These are phyloP conservation scores for Taeniopygia guttata DNA, from an alignment of 2,797 vertebrate genomes.

Conservation along the genomic window DNA sequence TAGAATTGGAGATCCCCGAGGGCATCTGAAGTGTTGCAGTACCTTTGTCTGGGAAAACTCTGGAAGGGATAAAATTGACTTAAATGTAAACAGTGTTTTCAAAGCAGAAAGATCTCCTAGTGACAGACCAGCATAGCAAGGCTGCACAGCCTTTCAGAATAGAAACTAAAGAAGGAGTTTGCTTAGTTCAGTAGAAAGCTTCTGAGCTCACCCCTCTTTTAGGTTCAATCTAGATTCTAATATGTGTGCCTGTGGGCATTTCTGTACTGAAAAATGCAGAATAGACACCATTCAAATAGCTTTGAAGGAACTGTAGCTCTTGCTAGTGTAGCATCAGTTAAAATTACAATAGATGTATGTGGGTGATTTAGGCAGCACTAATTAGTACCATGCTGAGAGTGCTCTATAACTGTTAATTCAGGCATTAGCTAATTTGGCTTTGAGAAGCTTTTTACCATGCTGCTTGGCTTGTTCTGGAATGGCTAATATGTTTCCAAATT, in stretches of 20 bases:
- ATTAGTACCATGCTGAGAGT: not conserved
- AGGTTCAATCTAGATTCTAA: not conserved
- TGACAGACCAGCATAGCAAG: not conserved
- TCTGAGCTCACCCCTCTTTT: not conserved
- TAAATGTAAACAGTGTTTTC: not conserved
- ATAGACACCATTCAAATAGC: not conserved
- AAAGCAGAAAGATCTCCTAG: not conserved
- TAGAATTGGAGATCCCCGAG: not conserved
- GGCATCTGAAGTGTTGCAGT: not conserved
- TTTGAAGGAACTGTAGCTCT: not conserved
- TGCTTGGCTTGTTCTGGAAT: not conserved
- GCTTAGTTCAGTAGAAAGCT: not conserved
- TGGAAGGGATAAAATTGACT: not conserved
- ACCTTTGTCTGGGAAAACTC: not conserved
- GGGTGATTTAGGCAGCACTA: not conserved
- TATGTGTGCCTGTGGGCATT: not conserved
- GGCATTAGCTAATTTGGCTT: not conserved
- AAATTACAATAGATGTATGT: not conserved
- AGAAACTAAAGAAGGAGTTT: not conserved
- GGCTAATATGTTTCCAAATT: not conserved
- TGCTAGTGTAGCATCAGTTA: not conserved
- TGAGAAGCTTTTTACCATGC: not conserved
- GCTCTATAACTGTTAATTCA: not conserved
- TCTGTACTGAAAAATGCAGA: not conserved
- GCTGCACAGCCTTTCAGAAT: not conserved